Percentiles rank a stretch among this genome's conserved stretches.
These are phyloP conservation scores for Malachius bipustulatus DNA, from an alignment of 2,888 invertebrate species.

Conservation along the genomic window DNA sequence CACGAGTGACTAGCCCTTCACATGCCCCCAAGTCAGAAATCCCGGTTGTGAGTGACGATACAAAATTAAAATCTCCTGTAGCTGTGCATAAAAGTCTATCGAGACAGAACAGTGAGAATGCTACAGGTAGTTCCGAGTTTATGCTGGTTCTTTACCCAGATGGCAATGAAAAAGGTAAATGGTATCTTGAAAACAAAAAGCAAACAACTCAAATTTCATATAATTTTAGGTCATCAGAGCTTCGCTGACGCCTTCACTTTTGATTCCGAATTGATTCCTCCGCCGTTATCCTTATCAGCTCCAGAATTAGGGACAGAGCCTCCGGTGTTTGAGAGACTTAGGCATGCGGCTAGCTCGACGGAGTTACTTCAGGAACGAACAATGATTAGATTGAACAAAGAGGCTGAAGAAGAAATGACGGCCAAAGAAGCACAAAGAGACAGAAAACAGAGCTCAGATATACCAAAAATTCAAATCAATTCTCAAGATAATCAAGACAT, in stretches of 20 bases:
- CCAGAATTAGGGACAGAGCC: slow-evolving; percentile 62
- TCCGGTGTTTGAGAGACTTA: slow-evolving; percentile 42
- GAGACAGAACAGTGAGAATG: neutral
- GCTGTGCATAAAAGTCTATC: neutral
- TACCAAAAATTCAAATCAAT: slow-evolving; percentile 40
- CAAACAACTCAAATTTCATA: neutral
- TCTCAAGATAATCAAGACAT: slow-evolving; percentile 41
- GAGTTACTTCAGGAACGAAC: slow-evolving; percentile 72
- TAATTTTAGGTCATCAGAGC: neutral
- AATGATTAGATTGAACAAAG: slow-evolving; percentile 67
- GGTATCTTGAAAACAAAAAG: neutral
- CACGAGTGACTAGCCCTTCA: neutral
- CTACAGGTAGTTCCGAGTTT: slow-evolving; percentile 63
- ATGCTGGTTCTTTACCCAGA: slow-evolving; percentile 56
- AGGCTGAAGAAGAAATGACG: slow-evolving; percentile 51
- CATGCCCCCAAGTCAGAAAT: neutral
- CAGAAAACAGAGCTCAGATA: slow-evolving; percentile 20
- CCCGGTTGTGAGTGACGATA: slow-evolving; percentile 6
- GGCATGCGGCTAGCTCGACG: slow-evolving; percentile 68
- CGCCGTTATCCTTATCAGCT: slow-evolving; percentile 70
- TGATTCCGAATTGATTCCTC: slow-evolving; percentile 58
- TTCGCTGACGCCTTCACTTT: slow-evolving; percentile 48
- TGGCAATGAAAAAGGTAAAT: slow-evolving; percentile 29
- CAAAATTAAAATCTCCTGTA: neutral
- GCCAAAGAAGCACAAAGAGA: slow-evolving; percentile 18